Evolutionary conservation across 2,888 invertebrate genomes (phyloP).

Genomic region (Aplocera efformata): DNA sequence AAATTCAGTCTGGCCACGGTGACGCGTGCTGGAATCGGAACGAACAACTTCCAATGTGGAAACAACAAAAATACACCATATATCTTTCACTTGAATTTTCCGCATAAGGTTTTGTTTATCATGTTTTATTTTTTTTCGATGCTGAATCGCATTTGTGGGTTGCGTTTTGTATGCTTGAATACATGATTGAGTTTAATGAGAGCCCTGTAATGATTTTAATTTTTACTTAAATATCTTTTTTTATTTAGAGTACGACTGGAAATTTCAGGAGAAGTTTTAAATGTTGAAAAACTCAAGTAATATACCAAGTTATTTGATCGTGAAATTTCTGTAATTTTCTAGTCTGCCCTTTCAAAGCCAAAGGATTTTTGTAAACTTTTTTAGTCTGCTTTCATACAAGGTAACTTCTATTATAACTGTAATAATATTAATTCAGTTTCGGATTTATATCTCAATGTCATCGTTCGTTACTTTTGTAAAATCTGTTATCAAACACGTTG

Average conservation of each 20-base stretch:
- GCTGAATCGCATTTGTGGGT: conserved; percentile 25
- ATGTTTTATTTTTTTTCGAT: conserved; percentile 33
- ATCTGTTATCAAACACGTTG: conserved; percentile 17
- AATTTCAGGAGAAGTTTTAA: too few species aligned
- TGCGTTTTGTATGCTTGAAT: conserved; percentile 7
- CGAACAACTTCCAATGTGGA: conserved; percentile 52
- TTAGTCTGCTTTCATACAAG: conserved; percentile 5
- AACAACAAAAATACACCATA: conserved; percentile 72
- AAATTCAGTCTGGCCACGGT: conserved; percentile 66
- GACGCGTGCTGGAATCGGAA: conserved; percentile 67
- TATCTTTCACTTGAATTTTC: conserved; percentile 64
- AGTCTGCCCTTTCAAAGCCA: too few species aligned
- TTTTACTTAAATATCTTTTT: too few species aligned
- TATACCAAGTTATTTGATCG: too few species aligned
- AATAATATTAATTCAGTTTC: too few species aligned
- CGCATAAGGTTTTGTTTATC: conserved; percentile 43
- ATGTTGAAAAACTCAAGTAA: too few species aligned
- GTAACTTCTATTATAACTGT: conserved; percentile 6
- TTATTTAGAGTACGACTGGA: too few species aligned
- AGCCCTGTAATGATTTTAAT: too few species aligned
- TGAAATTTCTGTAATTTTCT: too few species aligned
- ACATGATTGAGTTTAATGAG: too few species aligned
- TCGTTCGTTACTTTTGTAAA: conserved; percentile 18
- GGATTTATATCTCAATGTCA: conserved; percentile 13
- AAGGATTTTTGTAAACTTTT: too few species aligned